Evolutionary conservation across 1,140 invertebrate species (phyloP).

Genomic region (Wasmannia auropunctata): DNA sequence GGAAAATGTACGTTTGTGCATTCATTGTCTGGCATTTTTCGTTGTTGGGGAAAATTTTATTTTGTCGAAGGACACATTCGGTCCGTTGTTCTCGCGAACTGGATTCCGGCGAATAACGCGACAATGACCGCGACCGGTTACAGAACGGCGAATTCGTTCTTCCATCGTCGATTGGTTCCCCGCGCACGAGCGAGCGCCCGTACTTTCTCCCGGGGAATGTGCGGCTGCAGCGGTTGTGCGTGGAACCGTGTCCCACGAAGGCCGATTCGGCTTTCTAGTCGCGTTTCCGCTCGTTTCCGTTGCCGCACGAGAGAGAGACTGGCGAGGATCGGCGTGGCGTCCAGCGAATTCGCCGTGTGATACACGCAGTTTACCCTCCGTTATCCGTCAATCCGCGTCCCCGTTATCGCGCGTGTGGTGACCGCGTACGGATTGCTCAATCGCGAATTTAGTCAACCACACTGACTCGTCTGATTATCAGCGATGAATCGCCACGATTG

Average conservation of each 20-base stretch:
- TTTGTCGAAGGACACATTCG: neutral
- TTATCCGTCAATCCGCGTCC: neutral
- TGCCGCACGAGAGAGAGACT: no score
- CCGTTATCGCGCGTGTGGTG: neutral
- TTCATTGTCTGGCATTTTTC: neutral
- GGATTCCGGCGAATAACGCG: constrained; percentile 22
- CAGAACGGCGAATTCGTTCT: constrained; percentile 2
- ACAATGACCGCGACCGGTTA: constrained; percentile 15
- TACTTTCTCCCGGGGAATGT: constrained; percentile 48
- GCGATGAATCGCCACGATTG: neutral
- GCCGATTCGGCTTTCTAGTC: constrained; percentile 47
- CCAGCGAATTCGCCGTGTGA: neutral
- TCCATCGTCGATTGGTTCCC: constrained; percentile 13
- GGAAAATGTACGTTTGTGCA: neutral
- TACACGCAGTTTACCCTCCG: neutral
- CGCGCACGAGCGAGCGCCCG: neutral
- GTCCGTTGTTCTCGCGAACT: neutral
- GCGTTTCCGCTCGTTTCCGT: constrained; percentile 38
- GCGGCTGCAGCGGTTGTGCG: neutral
- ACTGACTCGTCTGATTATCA: constrained; percentile 14
- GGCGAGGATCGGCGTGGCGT: neutral
- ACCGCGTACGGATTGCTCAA: neutral
- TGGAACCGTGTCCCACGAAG: constrained; percentile 35
- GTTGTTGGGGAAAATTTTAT: neutral
- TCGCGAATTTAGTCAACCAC: neutral